Percentiles rank a stretch among this genome's conserved stretches.
These are phyloP conservation scores for Echinarachnius parma DNA, from an alignment of 53 echinoderm and acorn worm genomes.

Conservation along the genomic window DNA sequence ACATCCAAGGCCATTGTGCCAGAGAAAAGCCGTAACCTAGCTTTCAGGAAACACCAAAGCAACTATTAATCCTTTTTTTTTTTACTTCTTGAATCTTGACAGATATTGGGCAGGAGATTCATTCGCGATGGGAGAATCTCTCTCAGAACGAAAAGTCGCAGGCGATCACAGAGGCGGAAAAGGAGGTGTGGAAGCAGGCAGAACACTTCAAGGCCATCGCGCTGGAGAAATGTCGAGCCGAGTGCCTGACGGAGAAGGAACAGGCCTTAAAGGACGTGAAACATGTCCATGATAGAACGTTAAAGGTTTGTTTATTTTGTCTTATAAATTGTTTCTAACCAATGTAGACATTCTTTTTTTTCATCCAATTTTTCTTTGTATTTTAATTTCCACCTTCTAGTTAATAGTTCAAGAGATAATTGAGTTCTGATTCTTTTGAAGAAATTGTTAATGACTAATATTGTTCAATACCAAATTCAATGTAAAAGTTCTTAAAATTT, in stretches of 20 bases:
- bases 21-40: too few species aligned
- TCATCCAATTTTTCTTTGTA: too few species aligned
- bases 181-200: conserved; percentile 83
- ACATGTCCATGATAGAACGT: conserved; percentile 51
- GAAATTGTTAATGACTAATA: too few species aligned
- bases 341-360: background rate
- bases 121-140: conserved; percentile 66
- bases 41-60: too few species aligned
- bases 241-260: conserved; percentile 55
- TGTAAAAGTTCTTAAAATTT: too few species aligned
- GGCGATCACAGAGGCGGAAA: conserved; percentile 65
- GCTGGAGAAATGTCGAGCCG: conserved; percentile 60
- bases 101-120: conserved; percentile 83
- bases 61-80: too few species aligned
- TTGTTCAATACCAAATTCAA: too few species aligned
- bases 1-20: too few species aligned
- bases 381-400: too few species aligned
- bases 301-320: conserved; percentile 59
- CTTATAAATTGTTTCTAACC: background rate
- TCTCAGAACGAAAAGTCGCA: conserved; percentile 58
- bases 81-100: too few species aligned
- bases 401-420: too few species aligned
- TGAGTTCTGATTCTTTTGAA: too few species aligned
- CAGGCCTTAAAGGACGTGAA: conserved; percentile 59
- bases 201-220: conserved; percentile 76